phyloP scores from a whole-genome alignment of 2,113 vertebrate genomes.

The Glareola pratincola region DNA sequence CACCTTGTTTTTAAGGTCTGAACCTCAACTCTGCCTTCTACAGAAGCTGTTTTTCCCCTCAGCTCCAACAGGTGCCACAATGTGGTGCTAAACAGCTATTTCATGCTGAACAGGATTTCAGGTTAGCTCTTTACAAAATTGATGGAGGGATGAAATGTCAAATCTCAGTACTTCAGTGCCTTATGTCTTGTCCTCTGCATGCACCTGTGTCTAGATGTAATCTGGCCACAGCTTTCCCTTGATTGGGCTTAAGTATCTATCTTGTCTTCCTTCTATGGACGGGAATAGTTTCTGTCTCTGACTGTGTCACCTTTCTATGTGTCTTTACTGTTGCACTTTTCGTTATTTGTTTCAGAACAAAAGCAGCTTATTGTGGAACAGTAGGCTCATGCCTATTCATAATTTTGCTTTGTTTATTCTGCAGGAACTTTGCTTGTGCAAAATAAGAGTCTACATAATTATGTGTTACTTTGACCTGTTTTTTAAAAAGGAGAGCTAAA shows the following conservation, averaged over 20 bases:
- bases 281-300: not conserved
- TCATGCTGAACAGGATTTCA: not conserved
- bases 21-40: not conserved
- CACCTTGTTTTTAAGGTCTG: not conserved
- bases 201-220: not conserved
- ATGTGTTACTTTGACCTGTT: not conserved
- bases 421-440: not conserved
- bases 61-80: not conserved
- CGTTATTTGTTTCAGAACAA: not conserved
- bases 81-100: not conserved
- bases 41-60: not conserved
- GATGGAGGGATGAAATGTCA: not conserved
- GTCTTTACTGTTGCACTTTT: not conserved
- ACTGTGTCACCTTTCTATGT: not conserved
- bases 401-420: not conserved
- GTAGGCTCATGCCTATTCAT: not conserved
- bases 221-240: not conserved
- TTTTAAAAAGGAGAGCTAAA: not conserved
- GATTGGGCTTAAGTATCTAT: not conserved
- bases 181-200: not conserved
- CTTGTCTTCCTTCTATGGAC: not conserved
- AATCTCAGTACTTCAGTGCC: not conserved
- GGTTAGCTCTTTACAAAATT: not conserved
- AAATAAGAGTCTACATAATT: not conserved
- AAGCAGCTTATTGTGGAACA: not conserved